Percentiles rank a stretch among this genome's conserved stretches.
phyloP scores from a whole-genome alignment of 1,140 invertebrate genomes.

The Ceratitis capitata region DNA sequence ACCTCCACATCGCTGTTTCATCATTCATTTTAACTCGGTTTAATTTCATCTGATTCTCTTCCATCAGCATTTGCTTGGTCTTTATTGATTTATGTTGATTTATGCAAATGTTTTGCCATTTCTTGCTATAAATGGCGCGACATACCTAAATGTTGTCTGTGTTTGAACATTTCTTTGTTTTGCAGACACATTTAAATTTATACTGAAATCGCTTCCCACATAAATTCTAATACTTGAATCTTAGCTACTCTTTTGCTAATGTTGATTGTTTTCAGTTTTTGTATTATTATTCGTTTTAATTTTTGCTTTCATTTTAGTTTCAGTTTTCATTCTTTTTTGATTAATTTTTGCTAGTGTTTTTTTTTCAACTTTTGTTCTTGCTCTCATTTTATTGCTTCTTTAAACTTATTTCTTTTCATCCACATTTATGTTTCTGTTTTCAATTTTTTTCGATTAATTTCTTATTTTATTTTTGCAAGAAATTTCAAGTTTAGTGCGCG shows the following conservation, averaged over 20 bases:
- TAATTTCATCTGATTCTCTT: not conserved
- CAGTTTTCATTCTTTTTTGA: too few relatives aligned
- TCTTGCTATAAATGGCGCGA: not conserved
- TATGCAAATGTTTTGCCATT: not conserved
- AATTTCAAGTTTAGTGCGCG: too few relatives aligned
- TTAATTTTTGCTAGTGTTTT: not conserved
- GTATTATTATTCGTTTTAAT: not conserved
- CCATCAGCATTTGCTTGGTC: not conserved
- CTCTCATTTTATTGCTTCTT: too few relatives aligned
- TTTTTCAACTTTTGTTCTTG: too few relatives aligned
- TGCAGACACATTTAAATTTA: not conserved
- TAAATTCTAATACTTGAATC: too few relatives aligned
- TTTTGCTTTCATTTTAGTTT: not conserved
- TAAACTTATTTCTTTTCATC: too few relatives aligned
- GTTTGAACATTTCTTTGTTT: not conserved
- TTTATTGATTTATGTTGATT: not conserved
- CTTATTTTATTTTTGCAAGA: too few relatives aligned
- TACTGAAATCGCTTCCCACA: not conserved
- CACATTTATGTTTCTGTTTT: too few relatives aligned
- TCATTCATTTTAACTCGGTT: not conserved
- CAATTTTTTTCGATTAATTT: too few relatives aligned
- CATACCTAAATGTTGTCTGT: not conserved
- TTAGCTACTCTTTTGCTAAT: not conserved
- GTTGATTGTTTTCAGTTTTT: not conserved
- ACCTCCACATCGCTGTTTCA: too few relatives aligned